A percentile compares a stretch with the other conserved stretches of the same genome.
phyloP scores from a whole-genome alignment of 2,888 invertebrate species.

The Macropis europaea region DNA sequence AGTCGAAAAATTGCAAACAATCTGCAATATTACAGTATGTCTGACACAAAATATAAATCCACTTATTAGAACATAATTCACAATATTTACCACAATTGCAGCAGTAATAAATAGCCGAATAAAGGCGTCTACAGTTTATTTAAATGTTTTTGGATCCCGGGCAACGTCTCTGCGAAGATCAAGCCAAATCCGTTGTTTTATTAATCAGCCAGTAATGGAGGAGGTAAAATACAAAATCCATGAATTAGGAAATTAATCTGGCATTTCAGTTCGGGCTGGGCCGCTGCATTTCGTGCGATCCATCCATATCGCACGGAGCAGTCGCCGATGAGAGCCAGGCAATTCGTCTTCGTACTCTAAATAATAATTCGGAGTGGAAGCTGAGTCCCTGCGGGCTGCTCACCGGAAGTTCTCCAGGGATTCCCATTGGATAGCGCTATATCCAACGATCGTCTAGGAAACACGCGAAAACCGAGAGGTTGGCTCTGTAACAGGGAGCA shows the following conservation, averaged over 20 bases:
- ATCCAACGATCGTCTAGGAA: constrained; percentile 3
- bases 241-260: constrained; percentile 4
- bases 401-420: constrained; percentile 5
- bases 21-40: too few relatives aligned
- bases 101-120: too few relatives aligned
- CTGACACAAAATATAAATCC: too few relatives aligned
- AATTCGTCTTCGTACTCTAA: constrained; percentile 41
- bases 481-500: not conserved
- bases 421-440: not conserved
- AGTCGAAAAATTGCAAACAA: too few relatives aligned
- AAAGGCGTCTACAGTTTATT: too few relatives aligned
- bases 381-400: constrained; percentile 15
- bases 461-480: not conserved
- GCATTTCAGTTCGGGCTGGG: not conserved
- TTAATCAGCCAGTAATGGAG: not conserved
- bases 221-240: constrained; percentile 5
- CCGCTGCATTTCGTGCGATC: not conserved
- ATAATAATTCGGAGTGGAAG: constrained; percentile 45
- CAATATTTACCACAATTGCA: too few relatives aligned
- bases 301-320: constrained; percentile 1
- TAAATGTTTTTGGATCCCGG: too few relatives aligned
- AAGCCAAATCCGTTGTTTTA: too few relatives aligned
- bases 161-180: too few relatives aligned
- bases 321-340: not conserved
- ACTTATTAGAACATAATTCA: too few relatives aligned